Conservation (phyloP, 2,888 invertebrate species). For the Campoletis raptor region DNA sequence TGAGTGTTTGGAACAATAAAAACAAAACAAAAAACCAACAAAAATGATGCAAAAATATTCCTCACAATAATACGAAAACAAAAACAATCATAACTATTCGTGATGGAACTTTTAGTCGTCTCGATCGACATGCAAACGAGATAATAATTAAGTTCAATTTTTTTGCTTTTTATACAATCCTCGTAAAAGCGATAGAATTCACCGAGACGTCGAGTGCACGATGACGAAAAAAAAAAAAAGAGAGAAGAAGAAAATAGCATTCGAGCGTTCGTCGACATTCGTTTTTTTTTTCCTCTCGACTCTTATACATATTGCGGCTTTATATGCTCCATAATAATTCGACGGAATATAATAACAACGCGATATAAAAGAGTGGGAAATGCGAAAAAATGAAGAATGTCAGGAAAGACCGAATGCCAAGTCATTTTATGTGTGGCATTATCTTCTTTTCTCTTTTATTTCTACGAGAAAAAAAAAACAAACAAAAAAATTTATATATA, state of each 20-base stretch:
- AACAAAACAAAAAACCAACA: background rate
- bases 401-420: background rate
- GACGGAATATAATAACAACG: conserved; percentile 33
- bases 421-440: conserved; percentile 33
- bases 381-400: conserved; percentile 34
- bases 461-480: conserved; percentile 1
- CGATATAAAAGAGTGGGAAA: conserved; percentile 6
- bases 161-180: background rate
- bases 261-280: conserved; percentile 17
- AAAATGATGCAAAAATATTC: background rate
- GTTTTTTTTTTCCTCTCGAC: background rate
- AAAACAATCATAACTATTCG: background rate
- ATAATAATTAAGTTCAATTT: conserved; percentile 5
- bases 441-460: conserved; percentile 3
- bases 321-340: conserved; percentile 42
- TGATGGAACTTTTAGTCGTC: background rate
- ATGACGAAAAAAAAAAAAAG: background rate
- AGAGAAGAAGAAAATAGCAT: background rate
- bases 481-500: background rate
- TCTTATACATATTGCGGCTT: conserved; percentile 13
- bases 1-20: too few relatives aligned
- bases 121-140: conserved; percentile 15
- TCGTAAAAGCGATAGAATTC: conserved; percentile 12
- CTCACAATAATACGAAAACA: background rate
- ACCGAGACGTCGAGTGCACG: background rate